Evolutionary conservation across 2,113 vertebrate species (phyloP).

Genomic region (Solenodon paradoxus): DNA sequence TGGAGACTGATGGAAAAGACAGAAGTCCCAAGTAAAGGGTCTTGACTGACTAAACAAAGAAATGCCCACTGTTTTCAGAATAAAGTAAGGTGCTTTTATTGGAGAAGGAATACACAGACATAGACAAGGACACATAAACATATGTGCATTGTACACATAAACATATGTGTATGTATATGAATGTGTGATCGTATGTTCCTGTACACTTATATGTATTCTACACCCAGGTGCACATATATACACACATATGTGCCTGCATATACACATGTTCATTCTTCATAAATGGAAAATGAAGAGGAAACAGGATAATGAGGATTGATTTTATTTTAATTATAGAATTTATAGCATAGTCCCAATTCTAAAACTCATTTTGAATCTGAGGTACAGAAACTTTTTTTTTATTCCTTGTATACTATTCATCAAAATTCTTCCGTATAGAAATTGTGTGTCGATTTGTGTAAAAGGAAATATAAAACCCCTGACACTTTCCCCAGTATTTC

Average conservation of each 20-base stretch:
- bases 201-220: neutral
- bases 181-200: neutral
- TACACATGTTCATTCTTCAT: neutral
- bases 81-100: neutral
- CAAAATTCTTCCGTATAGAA: neutral
- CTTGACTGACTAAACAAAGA: neutral
- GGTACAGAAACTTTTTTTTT: neutral
- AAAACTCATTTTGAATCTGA: slow-evolving; percentile 15
- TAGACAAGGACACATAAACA: neutral
- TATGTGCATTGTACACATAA: neutral
- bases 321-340: neutral
- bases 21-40: neutral
- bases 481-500: neutral
- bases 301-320: neutral
- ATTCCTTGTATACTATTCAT: neutral
- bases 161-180: neutral
- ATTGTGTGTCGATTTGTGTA: neutral
- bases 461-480: neutral
- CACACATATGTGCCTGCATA: neutral
- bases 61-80: neutral
- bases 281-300: neutral
- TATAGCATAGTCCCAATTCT: neutral
- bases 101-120: neutral
- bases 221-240: neutral
- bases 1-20: neutral